These are phyloP conservation scores for Sebastiscus albofasciatus DNA, from an alignment of 2,797 vertebrate species.

Conservation along the genomic window DNA sequence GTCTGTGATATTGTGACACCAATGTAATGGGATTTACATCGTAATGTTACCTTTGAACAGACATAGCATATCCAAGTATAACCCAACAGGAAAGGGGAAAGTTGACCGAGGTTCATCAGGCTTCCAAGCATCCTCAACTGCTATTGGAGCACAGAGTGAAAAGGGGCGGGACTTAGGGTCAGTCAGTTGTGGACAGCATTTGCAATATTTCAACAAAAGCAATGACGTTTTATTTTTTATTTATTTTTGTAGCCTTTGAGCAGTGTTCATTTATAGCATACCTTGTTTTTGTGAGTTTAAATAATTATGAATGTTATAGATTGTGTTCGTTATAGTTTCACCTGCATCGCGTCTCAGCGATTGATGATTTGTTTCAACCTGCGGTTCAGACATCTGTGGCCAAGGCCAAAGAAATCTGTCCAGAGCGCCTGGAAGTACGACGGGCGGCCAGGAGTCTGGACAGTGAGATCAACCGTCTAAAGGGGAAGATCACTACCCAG, in stretches of 20 bases:
- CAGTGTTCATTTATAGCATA: background rate
- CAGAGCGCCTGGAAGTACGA: constrained; percentile 83
- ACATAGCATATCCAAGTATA: too few species aligned
- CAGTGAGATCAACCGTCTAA: constrained; percentile 91
- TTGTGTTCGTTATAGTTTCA: background rate
- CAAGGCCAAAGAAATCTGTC: constrained; percentile 88
- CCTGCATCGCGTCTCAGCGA: background rate
- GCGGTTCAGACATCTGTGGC: constrained; percentile 63
- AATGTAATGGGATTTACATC: too few species aligned
- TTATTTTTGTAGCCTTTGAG: background rate
- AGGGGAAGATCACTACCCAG: constrained; percentile 87
- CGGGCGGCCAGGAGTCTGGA: constrained; percentile 90
- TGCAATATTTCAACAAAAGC: background rate
- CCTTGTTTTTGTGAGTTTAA: background rate
- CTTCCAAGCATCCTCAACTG: too few species aligned
- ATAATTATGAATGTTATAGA: background rate
- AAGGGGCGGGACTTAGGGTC: too few species aligned
- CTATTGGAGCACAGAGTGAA: too few species aligned
- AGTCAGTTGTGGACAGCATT: background rate
- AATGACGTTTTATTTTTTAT: background rate
- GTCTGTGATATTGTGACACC: too few species aligned
- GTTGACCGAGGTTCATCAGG: accelerated
- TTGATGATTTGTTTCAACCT: background rate
- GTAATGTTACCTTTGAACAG: too few species aligned
- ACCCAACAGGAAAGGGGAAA: too few species aligned